Evolutionary conservation across 2,888 invertebrate species (phyloP), one percentile per base, ranked within the genome.

Genomic region (Lepidochrysops patricia): DNA sequence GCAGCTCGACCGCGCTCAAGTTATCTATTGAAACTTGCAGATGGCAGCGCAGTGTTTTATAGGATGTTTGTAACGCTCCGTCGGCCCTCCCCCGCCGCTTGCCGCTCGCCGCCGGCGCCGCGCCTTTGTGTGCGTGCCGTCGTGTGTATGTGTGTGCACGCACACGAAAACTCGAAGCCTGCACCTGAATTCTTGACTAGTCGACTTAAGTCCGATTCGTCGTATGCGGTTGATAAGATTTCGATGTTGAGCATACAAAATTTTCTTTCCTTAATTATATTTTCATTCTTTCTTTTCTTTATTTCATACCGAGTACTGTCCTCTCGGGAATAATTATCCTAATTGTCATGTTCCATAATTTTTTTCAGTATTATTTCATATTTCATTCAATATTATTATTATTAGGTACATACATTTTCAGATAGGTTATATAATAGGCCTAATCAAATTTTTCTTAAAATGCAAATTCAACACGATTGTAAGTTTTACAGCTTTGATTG

Each of bases 21-120:
- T 89, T 89, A 82, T 82, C 83, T 83, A 88, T 88, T 87, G 82
- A 85, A 87, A 86, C 88, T 82, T 84, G 84, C 82, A 89, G 89
- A 89, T 86, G 89, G 87, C 89, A 81, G 86, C 80, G 83, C 79
- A 76, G 82, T 84, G 77, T 86, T 88, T 82, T 89, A 89, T 89
- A 82, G 79, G 72, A 79, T 75, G 82, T 76, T 77, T 79, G 72
- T 72, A 71, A 73, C 70, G 72, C 66, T 71, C 66, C 72, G 74
- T 67, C 74, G 74, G 70, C 63, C 67, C 62, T 69, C 63, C 67
- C 65, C 67, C 62, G 66, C 70, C 71, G 71, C 68, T 61, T 63
- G 67, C 61, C 70, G 15, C 54, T 19, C 56, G 34, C 66, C 68
- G 60, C 67, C 66, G 60, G 69, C 63, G 66, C 52, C 66, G 62